phyloP scores from a whole-genome alignment of 2,888 invertebrate genomes.

The Palloptera scutellata region DNA sequence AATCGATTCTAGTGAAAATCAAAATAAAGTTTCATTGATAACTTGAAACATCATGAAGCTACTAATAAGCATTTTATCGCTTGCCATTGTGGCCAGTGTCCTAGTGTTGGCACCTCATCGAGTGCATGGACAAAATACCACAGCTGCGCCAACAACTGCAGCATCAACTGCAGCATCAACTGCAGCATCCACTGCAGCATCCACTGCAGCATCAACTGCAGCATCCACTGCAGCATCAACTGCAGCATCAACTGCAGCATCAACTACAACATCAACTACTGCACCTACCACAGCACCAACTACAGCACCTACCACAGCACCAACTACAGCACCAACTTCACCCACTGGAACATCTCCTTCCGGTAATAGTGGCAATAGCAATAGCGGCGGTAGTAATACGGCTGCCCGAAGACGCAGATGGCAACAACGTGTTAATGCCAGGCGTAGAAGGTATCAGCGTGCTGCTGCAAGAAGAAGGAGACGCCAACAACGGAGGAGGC shows the following conservation, averaged over 20 bases:
- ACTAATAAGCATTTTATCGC: no score
- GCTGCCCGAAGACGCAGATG: not conserved
- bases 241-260: conserved; percentile 4
- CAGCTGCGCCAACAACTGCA: no score
- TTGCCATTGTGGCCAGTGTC: no score
- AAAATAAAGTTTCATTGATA: no score
- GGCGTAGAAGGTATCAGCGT: not conserved
- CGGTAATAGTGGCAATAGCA: not conserved
- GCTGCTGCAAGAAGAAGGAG: not conserved
- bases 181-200: not conserved
- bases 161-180: not conserved
- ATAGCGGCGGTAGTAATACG: not conserved
- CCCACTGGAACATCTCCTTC: not conserved
- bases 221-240: conserved; percentile 6
- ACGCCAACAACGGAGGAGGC: not conserved
- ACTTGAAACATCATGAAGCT: no score
- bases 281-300: conserved; percentile 7
- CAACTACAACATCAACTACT: conserved; percentile 18
- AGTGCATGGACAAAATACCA: no score
- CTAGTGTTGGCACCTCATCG: no score
- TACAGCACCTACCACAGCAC: conserved; percentile 8
- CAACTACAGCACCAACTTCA: not conserved
- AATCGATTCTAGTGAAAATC: no score
- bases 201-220: not conserved
- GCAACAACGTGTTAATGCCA: not conserved